Evolutionary conservation across 2,113 vertebrate genomes (phyloP), one percentile per base, ranked within the genome.

Genomic region (Tamias sibiricus): DNA sequence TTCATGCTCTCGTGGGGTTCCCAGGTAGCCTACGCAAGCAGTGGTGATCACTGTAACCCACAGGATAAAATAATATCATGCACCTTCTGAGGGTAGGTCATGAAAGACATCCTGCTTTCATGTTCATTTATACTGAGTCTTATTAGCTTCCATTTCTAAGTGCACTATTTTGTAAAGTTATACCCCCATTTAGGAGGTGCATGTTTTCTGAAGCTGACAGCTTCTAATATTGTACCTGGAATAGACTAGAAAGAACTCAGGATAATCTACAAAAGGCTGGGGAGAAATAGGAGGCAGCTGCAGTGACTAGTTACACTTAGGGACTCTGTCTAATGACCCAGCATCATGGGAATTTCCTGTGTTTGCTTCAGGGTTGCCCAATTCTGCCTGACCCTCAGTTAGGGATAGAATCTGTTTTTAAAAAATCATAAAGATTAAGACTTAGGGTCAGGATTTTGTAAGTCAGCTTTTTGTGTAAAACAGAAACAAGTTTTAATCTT

Each of bases 401-500:
- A 42, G 44, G 42, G 17, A 54, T 83, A 77, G 82, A 72, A 47
- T 49, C 20, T 69, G 26, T 68, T 94, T 76, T 24, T 90, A 76
- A 87, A 84, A 4, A 91, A 71, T 40, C 44, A 14, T 13, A 8
- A n/a, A 79, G 35, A 62, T 84, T 84, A 87, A 81, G 49, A 84
- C 44, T 87, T 68, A n/a, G 17, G n/a, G 79, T 66, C 59, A 77
- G 62, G 86, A 82, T 92, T 91, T 92, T 86, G 32, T 44, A 96
- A 72, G 17, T 26, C 76, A 71, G 57, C 24, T 72, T 77, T 89
- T 68, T 72, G n/a, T 85, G 74, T 83, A 72, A 96, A 86, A 86
- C 3, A n/a, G 5, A 11, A 94, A 68, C 42, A 66, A 44, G 79
- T 88, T 90, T 72, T 44, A 37, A 77, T 89, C 54, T 93, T 95